Evolutionary conservation across 2,888 invertebrate genomes (phyloP), one percentile per base, ranked within the genome.

Genomic region (Stictocephala bisonia): DNA sequence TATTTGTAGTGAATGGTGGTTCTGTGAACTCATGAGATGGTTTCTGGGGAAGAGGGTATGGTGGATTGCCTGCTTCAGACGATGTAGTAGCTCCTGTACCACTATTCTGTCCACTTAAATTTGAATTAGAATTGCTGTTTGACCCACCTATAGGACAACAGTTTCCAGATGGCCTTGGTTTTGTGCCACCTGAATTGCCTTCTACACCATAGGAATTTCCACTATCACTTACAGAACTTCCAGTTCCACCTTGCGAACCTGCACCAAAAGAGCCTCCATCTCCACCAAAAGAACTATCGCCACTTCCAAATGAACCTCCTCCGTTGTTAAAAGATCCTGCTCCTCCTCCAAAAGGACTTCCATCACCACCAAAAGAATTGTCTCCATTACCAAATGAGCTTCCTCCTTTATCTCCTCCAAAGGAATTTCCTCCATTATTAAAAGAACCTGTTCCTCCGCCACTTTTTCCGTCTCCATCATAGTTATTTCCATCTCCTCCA

Each of bases 211-310:
- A 40, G 20, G 26, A 13, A 56, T 4, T 7, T 4, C 67, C 44
- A 15, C 64, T 40, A 9, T 58, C 68, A 27, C 66, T 56, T 29
- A 26, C 29, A 4, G 3, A 4, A 51, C 22, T 6, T 44, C 70
- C 56, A n/a, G n/a, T n/a, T n/a, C n/a, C n/a, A n/a, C n/a, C n/a
- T n/a, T n/a, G n/a, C n/a, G n/a, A n/a, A 15, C 56, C 56, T 1
- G 6, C 15, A 2, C 70, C 53, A 40, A 53, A 70, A 2, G 69
- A 24, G 6, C 53, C 26, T 53, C 53, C 53, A 35, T 29, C 29
- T 29, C 60, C n/a, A n/a, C n/a, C 71, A 29, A 56, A 56, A 15
- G 31, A 1, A 27, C 13, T 40, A 82, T 82, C 78, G 13, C 75
- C 77, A 27, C 40, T 71, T 15, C 74, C 76, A 60, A 73, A 74